Percentiles rank a stretch among this genome's conserved stretches.
These are phyloP conservation scores for Pseudopipra pipra DNA, from an alignment of 2,113 vertebrate species.

Conservation along the genomic window DNA sequence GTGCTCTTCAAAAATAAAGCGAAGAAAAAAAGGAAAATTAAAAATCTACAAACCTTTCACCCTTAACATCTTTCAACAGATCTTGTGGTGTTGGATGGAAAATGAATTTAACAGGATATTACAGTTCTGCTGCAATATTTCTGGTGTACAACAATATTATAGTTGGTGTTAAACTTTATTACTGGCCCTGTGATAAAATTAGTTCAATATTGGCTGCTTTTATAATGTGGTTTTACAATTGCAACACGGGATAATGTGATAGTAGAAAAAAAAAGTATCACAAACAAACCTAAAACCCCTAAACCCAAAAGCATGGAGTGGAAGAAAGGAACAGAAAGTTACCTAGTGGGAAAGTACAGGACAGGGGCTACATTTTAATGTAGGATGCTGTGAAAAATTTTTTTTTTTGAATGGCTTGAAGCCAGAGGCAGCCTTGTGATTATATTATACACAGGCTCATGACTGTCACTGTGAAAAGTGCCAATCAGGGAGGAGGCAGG, in stretches of 20 bases:
- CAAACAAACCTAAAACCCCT: neutral
- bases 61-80: conserved; percentile 58
- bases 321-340: conserved; percentile 7
- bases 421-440: conserved; percentile 32
- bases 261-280: neutral
- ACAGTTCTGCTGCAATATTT: conserved; percentile 70
- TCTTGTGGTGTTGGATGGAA: conserved; percentile 53
- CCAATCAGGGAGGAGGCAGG: neutral
- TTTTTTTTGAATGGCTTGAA: neutral
- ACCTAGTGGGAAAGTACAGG: neutral
- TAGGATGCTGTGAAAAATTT: neutral
- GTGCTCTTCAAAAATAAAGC: neutral
- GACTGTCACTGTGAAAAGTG: neutral
- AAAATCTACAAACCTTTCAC: conserved; percentile 23
- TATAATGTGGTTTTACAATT: conserved; percentile 67
- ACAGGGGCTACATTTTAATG: neutral
- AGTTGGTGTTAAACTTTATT: conserved; percentile 73
- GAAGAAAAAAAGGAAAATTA: neutral
- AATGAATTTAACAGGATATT: conserved; percentile 76
- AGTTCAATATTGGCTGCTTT: conserved; percentile 70
- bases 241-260: conserved; percentile 62
- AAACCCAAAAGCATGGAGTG: neutral
- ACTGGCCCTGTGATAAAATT: conserved; percentile 70
- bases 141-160: conserved; percentile 70
- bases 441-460: neutral